phyloP scores from a whole-genome alignment of 2,888 invertebrate genomes.

The Agapostemon virescens region DNA sequence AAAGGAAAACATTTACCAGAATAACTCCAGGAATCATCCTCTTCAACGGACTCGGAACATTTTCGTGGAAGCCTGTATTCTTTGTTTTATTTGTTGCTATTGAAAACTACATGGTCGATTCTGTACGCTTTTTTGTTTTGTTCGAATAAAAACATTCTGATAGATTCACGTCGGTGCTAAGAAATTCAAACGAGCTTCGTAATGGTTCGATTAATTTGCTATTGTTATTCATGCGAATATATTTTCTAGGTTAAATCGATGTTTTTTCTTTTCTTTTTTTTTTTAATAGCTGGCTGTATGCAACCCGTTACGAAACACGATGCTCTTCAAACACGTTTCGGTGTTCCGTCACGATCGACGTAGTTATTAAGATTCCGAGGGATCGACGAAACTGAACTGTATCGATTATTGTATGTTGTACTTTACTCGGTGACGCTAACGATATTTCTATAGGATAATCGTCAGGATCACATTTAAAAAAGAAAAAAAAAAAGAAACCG shows the following conservation, averaged over 20 bases:
- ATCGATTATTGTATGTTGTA: conserved; percentile 55
- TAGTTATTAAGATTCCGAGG: conserved; percentile 46
- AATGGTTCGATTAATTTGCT: not conserved
- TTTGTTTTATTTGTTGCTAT: not conserved
- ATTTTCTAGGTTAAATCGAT: not conserved
- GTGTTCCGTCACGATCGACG: conserved; percentile 40
- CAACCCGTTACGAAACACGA: conserved; percentile 7
- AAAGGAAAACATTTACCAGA: no score
- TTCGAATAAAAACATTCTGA: not conserved
- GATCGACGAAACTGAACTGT: conserved; percentile 32
- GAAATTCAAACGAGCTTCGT: not conserved
- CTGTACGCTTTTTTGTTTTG: not conserved
- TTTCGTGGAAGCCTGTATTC: no score
- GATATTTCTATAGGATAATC: conserved; percentile 55
- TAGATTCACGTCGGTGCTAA: not conserved
- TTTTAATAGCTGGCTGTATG: not conserved
- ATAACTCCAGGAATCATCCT: no score
- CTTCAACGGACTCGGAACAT: no score
- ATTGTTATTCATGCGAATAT: not conserved
- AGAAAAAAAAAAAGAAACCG: no score
- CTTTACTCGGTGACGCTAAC: conserved; percentile 57
- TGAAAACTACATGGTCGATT: not conserved
- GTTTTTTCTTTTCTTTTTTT: not conserved
- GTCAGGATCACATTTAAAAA: conserved; percentile 20
- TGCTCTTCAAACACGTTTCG: conserved; percentile 46